Conservation (phyloP, 2,113 vertebrate genomes). For the Pomatostomus ruficeps region DNA sequence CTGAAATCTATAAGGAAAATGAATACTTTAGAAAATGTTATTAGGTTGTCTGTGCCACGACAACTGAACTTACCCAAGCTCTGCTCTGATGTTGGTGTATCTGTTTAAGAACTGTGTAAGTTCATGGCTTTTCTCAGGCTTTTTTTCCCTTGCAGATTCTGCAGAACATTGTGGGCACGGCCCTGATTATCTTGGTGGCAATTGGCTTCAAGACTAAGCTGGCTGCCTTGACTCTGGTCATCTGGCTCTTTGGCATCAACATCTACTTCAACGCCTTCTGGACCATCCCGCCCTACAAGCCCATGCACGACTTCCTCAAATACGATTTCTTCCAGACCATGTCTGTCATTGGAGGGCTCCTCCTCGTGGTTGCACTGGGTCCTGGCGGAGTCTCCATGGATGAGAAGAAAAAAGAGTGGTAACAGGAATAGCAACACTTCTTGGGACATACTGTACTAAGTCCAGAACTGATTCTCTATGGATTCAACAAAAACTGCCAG, state of each 20-base stretch:
- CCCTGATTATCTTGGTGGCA: slow-evolving; percentile 92
- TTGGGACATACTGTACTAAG: slow-evolving; percentile 36
- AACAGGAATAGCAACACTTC: slow-evolving; percentile 48
- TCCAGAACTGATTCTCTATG: slow-evolving; percentile 60
- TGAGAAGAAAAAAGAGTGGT: slow-evolving; percentile 99
- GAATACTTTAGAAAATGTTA: background rate
- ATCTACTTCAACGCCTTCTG: slow-evolving; percentile 99
- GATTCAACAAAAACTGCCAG: slow-evolving; percentile 64
- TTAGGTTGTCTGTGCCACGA: background rate
- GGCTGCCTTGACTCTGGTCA: slow-evolving; percentile 90
- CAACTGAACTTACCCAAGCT: fast-evolving
- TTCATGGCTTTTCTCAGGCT: background rate
- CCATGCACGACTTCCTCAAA: slow-evolving; percentile 98
- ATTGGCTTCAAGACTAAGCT: slow-evolving; percentile 97
- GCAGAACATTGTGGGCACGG: slow-evolving; percentile 96
- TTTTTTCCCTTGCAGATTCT: slow-evolving; percentile 76
- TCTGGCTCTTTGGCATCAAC: slow-evolving; percentile 95
- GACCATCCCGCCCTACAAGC: slow-evolving; percentile 92
- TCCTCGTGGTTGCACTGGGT: slow-evolving; percentile 94
- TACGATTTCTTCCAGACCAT: slow-evolving; percentile 99
- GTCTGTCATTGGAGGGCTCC: slow-evolving; percentile 94
- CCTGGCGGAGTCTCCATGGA: slow-evolving; percentile 98
- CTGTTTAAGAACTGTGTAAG: background rate
- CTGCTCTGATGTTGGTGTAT: background rate
- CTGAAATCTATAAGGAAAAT: background rate